Conservation (phyloP, 1,140 invertebrate species). For the Muscidifurax raptorellus region DNA sequence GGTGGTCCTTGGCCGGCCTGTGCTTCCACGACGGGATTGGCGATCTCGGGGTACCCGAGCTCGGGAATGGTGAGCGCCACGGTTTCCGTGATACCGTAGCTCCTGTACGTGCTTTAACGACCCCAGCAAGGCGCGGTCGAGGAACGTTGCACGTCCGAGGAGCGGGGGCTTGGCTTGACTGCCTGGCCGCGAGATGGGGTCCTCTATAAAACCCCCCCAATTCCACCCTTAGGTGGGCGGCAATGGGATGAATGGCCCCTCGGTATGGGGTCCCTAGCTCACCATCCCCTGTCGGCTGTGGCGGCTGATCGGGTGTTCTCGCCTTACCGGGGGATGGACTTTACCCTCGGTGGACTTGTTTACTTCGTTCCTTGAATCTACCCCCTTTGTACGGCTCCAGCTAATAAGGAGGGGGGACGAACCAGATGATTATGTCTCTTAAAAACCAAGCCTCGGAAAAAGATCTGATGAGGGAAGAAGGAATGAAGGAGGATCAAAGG, state of each 20-base stretch:
- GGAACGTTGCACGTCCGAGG: not conserved
- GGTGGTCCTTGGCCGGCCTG: not conserved
- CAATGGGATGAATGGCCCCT: not conserved
- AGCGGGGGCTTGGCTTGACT: not conserved
- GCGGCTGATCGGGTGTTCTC: not conserved
- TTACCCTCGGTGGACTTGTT: constrained; percentile 43
- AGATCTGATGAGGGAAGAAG: too few relatives aligned
- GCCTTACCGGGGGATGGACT: not conserved
- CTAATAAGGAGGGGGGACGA: too few relatives aligned
- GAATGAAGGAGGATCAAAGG: too few relatives aligned
- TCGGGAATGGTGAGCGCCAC: not conserved
- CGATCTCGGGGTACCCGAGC: not conserved
- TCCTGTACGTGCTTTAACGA: not conserved
- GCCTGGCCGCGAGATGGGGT: not conserved
- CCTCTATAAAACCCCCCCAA: too few relatives aligned
- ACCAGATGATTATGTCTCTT: too few relatives aligned
- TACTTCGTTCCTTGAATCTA: too few relatives aligned
- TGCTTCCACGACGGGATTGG: not conserved
- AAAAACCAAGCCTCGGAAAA: too few relatives aligned
- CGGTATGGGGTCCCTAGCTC: not conserved
- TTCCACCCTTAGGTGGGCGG: not conserved
- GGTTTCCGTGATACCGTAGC: not conserved
- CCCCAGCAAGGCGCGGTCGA: not conserved
- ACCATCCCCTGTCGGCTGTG: not conserved
- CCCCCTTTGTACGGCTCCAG: too few relatives aligned